Base-by-base conservation (phyloP, 1,140 invertebrate species). In the Listronotus oregonensis region DNA sequence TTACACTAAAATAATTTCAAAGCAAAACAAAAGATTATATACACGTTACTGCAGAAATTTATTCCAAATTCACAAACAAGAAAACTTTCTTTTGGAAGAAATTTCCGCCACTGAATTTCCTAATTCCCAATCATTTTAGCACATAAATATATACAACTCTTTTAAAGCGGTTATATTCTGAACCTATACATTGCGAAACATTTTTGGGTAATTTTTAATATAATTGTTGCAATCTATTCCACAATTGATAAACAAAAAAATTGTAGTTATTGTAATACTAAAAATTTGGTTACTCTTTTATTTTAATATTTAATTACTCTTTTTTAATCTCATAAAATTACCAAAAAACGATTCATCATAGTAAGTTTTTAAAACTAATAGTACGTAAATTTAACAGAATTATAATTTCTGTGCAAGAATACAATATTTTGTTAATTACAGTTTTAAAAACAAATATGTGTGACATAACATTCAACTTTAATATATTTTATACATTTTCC, bases 61-160 rank as follows among this genome's bases (percentile, higher is more conserved):
- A 31, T 43, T 15, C 32, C 27, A 27, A n/a, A 14, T 39, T 12
- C 7, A 14, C 14, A 43, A 56, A 39, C 34, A 54, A 54, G 39
- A 32, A 21, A 21, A 50, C 47, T 21, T 31, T 31, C 17, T 46
- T 18, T 5, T 18, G 47, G 47, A 50, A 18, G 18, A 21, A 32
- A 32, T 14, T 58, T 18, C 42, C 11, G 32, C 6, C 8, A n/a
- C 9, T 14, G 12, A 59, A 39, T 43, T 43, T 31, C 44, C 43
- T 58, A 58, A 50, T 31, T 31, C 21, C 34, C 18, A 31, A 17
- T 37, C 12, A 34, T 14, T 58, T 60, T 60, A 60, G 57, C 57
- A 37, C 21, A 54, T 63, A 63, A 63, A 63, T 63, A 63, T 63
- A 12, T 63, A 63, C 60, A 63, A 63, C 60, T 54, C 27, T 54